A percentile compares a stretch with the other conserved stretches of the same genome.
Evolutionary conservation across 2,888 invertebrate species (phyloP).

Genomic region (Cephonodes hylas): DNA sequence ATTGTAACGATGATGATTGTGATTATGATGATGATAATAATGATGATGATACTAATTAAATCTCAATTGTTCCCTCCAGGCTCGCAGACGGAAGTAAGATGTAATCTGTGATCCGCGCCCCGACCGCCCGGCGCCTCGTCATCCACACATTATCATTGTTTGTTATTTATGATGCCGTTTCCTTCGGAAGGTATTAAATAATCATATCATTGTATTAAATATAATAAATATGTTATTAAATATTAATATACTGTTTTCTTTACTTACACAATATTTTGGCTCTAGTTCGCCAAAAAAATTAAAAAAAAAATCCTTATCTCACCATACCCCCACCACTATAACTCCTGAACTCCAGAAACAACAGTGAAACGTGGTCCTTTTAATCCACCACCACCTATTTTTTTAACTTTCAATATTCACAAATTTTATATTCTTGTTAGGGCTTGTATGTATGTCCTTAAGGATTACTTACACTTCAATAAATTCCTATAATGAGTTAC

Average conservation of each 20-base stretch:
- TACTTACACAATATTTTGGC: not conserved
- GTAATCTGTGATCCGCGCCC: slow-evolving; percentile 34
- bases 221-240: slow-evolving; percentile 52
- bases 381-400: no score
- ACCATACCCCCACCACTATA: no score
- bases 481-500: no score
- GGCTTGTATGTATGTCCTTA: no score
- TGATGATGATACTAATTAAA: no score
- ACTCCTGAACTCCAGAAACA: no score
- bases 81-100: slow-evolving; percentile 63
- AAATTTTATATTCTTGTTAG: no score
- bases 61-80: slow-evolving; percentile 50
- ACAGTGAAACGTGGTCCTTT: no score
- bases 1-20: no score
- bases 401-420: no score
- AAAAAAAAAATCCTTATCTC: not conserved
- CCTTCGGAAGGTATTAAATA: slow-evolving; percentile 40
- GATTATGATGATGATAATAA: no score
- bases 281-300: not conserved
- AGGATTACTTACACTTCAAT: no score
- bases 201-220: slow-evolving; percentile 51
- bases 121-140: not conserved
- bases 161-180: slow-evolving; percentile 43
- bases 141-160: slow-evolving; percentile 17
- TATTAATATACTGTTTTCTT: slow-evolving; percentile 4